A percentile compares a stretch with the other conserved stretches of the same genome.
Conservation (phyloP, 1,140 invertebrate species). For the Lordiphosa mommai region DNA sequence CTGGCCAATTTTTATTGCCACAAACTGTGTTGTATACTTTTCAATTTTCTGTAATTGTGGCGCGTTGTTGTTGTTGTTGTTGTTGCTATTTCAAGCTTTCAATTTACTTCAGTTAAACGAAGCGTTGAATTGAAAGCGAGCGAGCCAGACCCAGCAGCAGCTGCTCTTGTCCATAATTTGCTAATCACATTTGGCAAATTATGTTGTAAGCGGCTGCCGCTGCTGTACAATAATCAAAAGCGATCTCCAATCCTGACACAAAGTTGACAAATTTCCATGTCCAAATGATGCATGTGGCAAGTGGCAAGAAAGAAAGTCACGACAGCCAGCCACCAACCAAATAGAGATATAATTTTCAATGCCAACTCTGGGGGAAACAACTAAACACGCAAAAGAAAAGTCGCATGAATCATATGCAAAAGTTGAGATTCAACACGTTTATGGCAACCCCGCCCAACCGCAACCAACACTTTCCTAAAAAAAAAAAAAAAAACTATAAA, state of each 20-base stretch:
- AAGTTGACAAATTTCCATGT: slow-evolving; percentile 67
- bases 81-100: slow-evolving; percentile 42
- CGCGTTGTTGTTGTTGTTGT: slow-evolving; percentile 23
- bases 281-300: slow-evolving; percentile 31
- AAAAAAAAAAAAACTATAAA: slow-evolving; percentile 41
- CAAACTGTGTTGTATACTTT: slow-evolving; percentile 56
- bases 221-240: slow-evolving; percentile 61
- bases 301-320: slow-evolving; percentile 52
- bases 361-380: slow-evolving; percentile 9
- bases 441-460: slow-evolving; percentile 17
- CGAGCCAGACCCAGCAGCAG: slow-evolving; percentile 1
- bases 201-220: slow-evolving; percentile 57
- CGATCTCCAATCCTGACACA: slow-evolving; percentile 14
- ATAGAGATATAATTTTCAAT: background rate
- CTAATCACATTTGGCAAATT: slow-evolving; percentile 76
- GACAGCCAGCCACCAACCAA: background rate
- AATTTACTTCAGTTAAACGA: slow-evolving; percentile 73
- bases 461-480: slow-evolving; percentile 20
- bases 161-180: slow-evolving; percentile 63
- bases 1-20: slow-evolving; percentile 69
- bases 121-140: slow-evolving; percentile 75
- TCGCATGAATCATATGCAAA: slow-evolving; percentile 63
- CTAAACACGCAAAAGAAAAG: slow-evolving; percentile 42
- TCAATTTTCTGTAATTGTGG: slow-evolving; percentile 68
- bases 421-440: slow-evolving; percentile 41